A percentile compares a stretch with the other conserved stretches of the same genome.
These are phyloP conservation scores for Trogon melanurus DNA, from an alignment of 2,113 vertebrate species.

Conservation along the genomic window DNA sequence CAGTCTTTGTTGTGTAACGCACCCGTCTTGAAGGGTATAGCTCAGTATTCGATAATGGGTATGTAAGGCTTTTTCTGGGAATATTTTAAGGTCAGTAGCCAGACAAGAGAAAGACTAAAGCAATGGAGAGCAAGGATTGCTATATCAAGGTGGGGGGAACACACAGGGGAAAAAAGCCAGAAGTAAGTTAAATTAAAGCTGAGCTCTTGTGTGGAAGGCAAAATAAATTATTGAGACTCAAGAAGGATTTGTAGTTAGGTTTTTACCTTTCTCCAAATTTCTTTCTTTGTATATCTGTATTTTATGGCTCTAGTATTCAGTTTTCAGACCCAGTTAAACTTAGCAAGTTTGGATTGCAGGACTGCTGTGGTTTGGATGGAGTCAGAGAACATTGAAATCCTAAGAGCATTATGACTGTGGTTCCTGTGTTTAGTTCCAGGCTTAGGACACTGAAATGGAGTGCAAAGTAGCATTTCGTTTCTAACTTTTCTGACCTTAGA, in stretches of 20 bases:
- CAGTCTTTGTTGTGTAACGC: not conserved
- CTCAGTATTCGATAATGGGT: not conserved
- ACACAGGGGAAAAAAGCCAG: not conserved
- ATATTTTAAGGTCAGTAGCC: not conserved
- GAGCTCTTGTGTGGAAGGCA: not conserved
- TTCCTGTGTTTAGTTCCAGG: not conserved
- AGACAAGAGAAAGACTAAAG: not conserved
- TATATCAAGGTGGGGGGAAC: rapidly evolving
- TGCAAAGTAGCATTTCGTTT: not conserved
- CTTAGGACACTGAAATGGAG: not conserved
- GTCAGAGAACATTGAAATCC: not conserved
- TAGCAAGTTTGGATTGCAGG: not conserved
- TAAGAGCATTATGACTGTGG: rapidly evolving
- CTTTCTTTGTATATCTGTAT: not conserved
- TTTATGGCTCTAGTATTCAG: not conserved
- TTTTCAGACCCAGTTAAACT: not conserved
- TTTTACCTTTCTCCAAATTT: not conserved
- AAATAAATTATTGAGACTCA: not conserved
- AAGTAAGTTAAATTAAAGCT: not conserved
- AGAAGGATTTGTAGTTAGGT: not conserved
- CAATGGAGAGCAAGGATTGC: not conserved
- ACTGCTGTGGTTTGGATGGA: not conserved
- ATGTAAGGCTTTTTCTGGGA: not conserved
- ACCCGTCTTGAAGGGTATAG: not conserved
- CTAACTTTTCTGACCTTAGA: not conserved